phyloP scores from a whole-genome alignment of 2,888 invertebrate species.

The Leucoma salicis region DNA sequence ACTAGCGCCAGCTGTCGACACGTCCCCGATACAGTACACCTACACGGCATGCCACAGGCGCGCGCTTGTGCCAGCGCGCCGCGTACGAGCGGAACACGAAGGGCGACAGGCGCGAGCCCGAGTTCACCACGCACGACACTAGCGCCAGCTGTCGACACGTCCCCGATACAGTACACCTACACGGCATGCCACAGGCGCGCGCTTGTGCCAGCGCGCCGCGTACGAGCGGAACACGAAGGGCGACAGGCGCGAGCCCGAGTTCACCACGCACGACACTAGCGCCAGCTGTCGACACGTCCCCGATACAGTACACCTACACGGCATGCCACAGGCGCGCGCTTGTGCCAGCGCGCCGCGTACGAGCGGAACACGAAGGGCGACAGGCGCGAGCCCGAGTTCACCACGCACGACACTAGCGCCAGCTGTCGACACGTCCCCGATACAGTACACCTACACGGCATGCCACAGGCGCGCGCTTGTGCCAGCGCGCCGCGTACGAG shows the following conservation, averaged over 20 bases:
- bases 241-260: constrained; percentile 84
- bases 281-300: no score
- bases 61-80: constrained; percentile 85
- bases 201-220: constrained; percentile 85
- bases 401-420: constrained; percentile 89
- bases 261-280: constrained; percentile 90
- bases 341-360: constrained; percentile 87
- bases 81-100: constrained; percentile 94
- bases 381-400: constrained; percentile 85
- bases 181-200: constrained; percentile 91
- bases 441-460: no score
- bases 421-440: no score
- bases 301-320: no score
- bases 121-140: constrained; percentile 90
- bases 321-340: constrained; percentile 90
- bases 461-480: constrained; percentile 88
- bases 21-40: background rate
- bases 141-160: constrained; percentile 83
- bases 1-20: constrained; percentile 85
- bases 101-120: constrained; percentile 85
- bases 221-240: constrained; percentile 95
- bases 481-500: constrained; percentile 89
- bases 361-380: constrained; percentile 93
- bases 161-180: background rate
- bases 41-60: constrained; percentile 91